phyloP scores from a whole-genome alignment of 2,113 vertebrate species.

The Delphinapterus leucas region DNA sequence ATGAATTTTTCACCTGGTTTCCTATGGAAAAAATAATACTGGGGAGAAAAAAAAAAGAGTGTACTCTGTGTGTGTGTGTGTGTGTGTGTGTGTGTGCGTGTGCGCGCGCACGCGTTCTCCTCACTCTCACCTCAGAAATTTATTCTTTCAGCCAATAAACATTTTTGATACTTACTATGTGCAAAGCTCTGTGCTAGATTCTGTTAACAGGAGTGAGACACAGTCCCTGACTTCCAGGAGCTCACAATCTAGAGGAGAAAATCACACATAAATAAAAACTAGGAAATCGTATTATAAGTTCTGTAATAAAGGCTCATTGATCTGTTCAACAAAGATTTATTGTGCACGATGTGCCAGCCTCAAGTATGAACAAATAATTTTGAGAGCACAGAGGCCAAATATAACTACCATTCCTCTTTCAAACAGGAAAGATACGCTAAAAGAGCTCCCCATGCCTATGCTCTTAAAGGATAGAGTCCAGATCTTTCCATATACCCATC shows the following conservation, averaged over 20 bases:
- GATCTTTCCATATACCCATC: background rate
- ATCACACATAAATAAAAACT: background rate
- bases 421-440: background rate
- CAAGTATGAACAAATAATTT: constrained; percentile 54
- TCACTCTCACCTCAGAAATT: background rate
- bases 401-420: background rate
- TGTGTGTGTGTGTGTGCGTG: background rate
- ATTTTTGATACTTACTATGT: background rate
- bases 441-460: fast-evolving
- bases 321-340: constrained; percentile 51
- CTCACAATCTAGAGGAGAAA: background rate
- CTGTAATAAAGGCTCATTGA: constrained; percentile 46
- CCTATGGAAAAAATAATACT: background rate
- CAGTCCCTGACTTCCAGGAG: background rate
- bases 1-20: constrained; percentile 54
- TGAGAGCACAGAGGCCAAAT: constrained; percentile 25
- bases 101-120: fast-evolving
- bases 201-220: background rate
- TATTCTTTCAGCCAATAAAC: background rate
- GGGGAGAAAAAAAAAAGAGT: background rate
- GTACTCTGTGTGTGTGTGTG: too few relatives aligned
- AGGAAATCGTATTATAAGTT: background rate
- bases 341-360: background rate
- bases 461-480: background rate
- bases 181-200: background rate